A percentile compares a stretch with the other conserved stretches of the same genome.
Evolutionary conservation across 2,113 vertebrate genomes (phyloP).

Genomic region (Clinocottus analis): DNA sequence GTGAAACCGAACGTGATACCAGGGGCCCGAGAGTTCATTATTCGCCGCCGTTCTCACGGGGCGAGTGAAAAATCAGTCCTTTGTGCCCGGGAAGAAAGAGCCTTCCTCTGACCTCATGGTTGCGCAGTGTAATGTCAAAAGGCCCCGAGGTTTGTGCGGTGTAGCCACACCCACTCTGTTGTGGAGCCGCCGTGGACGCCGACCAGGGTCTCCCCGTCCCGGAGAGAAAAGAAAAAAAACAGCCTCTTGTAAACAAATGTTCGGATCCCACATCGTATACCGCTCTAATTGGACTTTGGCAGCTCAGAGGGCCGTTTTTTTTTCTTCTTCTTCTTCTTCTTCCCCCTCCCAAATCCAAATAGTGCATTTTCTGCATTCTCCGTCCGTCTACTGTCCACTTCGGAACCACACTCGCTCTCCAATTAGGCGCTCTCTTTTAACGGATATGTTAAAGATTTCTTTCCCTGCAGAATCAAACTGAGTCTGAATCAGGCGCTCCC

Average conservation of each 20-base stretch:
- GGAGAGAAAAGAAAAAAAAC: slow-evolving; percentile 32
- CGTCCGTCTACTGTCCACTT: slow-evolving; percentile 35
- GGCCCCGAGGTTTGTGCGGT: slow-evolving; percentile 73
- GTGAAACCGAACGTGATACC: slow-evolving; percentile 74
- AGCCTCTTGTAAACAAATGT: slow-evolving; percentile 73
- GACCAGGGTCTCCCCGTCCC: slow-evolving; percentile 44
- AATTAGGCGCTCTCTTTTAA: slow-evolving; percentile 46
- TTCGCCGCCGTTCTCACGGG: slow-evolving; percentile 71
- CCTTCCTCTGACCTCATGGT: slow-evolving; percentile 79
- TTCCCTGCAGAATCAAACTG: neutral
- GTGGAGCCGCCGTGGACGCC: slow-evolving; percentile 60
- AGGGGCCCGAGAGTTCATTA: slow-evolving; percentile 71
- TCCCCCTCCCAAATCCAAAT: slow-evolving; percentile 19
- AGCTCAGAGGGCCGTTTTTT: slow-evolving; percentile 34
- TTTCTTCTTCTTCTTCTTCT: slow-evolving; percentile 9
- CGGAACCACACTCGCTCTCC: slow-evolving; percentile 45
- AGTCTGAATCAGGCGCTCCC: slow-evolving; percentile 26
- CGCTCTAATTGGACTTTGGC: slow-evolving; percentile 75
- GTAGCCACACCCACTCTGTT: slow-evolving; percentile 74
- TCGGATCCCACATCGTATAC: slow-evolving; percentile 63
- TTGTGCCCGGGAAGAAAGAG: slow-evolving; percentile 73
- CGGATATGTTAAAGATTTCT: slow-evolving; percentile 10
- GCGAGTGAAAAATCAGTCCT: slow-evolving; percentile 76
- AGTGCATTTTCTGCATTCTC: slow-evolving; percentile 54
- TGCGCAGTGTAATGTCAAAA: slow-evolving; percentile 77